phyloP scores from a whole-genome alignment of 2,888 invertebrate genomes.

The Xylota sylvarum region DNA sequence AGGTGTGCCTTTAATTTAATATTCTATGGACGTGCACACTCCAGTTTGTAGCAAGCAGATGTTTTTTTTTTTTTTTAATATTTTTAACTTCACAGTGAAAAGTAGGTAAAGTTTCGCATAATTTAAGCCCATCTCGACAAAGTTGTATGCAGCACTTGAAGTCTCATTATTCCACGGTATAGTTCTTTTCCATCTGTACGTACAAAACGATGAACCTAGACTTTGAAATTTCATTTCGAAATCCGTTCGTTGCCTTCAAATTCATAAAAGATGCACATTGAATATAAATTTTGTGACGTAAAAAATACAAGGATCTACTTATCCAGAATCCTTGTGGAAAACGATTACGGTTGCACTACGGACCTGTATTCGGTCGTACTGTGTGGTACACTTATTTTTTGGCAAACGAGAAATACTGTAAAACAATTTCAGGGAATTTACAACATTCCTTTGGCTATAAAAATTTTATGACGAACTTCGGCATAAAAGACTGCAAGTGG shows the following conservation, averaged over 20 bases:
- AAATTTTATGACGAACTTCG: slow-evolving; percentile 55
- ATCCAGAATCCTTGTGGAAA: slow-evolving; percentile 12
- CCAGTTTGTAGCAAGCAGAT: slow-evolving; percentile 31
- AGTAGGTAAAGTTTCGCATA: slow-evolving; percentile 54
- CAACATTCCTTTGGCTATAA: slow-evolving; percentile 51
- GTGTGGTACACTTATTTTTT: slow-evolving; percentile 16
- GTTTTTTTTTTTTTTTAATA: slow-evolving; percentile 10
- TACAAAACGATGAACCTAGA: slow-evolving; percentile 30
- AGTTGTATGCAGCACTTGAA: slow-evolving; percentile 44
- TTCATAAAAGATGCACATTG: slow-evolving; percentile 55
- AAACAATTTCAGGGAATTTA: slow-evolving; percentile 56
- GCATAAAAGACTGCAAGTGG: slow-evolving; percentile 14
- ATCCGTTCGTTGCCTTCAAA: slow-evolving; percentile 54
- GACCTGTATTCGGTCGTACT: not conserved
- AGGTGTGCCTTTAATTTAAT: slow-evolving; percentile 41
- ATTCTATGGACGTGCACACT: slow-evolving; percentile 46
- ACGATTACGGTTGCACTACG: slow-evolving; percentile 32
- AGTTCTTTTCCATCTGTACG: slow-evolving; percentile 6
- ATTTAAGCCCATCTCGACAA: slow-evolving; percentile 35
- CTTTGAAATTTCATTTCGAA: slow-evolving; percentile 50
- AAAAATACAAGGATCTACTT: slow-evolving; percentile 29
- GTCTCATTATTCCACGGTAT: slow-evolving; percentile 23
- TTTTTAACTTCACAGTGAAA: slow-evolving; percentile 12
- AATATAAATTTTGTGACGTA: slow-evolving; percentile 48
- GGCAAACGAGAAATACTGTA: slow-evolving; percentile 39